phyloP scores from a whole-genome alignment of 2,797 vertebrate genomes.

The Notamacropus eugenii region DNA sequence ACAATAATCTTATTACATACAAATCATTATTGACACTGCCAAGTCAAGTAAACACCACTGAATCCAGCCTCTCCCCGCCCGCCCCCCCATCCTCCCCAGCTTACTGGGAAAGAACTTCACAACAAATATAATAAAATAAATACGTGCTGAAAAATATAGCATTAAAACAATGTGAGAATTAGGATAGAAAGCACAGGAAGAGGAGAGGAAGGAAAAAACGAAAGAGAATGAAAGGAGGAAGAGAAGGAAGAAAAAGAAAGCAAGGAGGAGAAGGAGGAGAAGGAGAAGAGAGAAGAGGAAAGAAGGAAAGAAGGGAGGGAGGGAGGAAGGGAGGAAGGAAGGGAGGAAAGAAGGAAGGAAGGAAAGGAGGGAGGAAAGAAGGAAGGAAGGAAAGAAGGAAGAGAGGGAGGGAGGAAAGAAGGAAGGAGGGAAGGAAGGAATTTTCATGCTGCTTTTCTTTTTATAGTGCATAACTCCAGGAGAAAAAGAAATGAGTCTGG shows the following conservation, averaged over 20 bases:
- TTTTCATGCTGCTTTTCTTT: background rate
- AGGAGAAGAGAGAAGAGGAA: background rate
- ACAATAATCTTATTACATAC: slow-evolving; percentile 57
- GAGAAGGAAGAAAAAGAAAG: background rate
- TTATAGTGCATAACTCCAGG: background rate
- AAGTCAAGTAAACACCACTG: slow-evolving; percentile 66
- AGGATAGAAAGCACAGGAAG: background rate
- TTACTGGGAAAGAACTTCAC: slow-evolving; percentile 4
- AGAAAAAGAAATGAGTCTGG: background rate
- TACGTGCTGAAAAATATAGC: slow-evolving; percentile 49
- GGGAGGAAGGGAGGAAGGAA: too few species aligned
- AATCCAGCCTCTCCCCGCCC: slow-evolving; percentile 42
- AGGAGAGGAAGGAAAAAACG: background rate
- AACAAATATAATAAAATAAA: slow-evolving; percentile 48
- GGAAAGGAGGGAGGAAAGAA: too few species aligned
- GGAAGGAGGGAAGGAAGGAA: background rate
- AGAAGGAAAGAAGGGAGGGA: rapidly evolving
- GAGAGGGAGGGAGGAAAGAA: background rate
- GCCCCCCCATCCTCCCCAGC: background rate
- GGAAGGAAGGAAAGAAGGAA: too few species aligned
- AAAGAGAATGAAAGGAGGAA: background rate
- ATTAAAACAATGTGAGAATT: slow-evolving; percentile 36
- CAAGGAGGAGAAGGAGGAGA: too few species aligned
- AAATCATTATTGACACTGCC: slow-evolving; percentile 47
- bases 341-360: rapidly evolving